phyloP scores from a whole-genome alignment of 2,113 vertebrate genomes.

The Burhinus oedicnemus region DNA sequence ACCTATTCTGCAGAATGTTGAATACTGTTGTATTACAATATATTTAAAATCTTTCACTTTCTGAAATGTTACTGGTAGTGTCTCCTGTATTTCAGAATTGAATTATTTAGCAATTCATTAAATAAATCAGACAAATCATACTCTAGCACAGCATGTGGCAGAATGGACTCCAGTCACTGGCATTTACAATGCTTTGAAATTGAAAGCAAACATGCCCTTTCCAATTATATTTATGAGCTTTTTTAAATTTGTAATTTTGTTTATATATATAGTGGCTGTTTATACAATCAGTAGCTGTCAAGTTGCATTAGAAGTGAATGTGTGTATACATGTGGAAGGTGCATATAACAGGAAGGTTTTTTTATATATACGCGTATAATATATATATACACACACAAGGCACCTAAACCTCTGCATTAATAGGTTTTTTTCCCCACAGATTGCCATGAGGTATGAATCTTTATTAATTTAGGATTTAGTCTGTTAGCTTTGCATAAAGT shows the following conservation, averaged over 20 bases:
- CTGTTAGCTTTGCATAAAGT: background rate
- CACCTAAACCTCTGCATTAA: background rate
- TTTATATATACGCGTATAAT: background rate
- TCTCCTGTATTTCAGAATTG: background rate
- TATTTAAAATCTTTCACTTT: background rate
- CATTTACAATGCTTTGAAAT: background rate
- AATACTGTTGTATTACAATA: background rate
- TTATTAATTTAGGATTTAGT: background rate
- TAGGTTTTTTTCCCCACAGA: background rate
- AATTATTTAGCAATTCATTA: conserved; percentile 28
- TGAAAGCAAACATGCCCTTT: background rate
- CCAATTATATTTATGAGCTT: background rate
- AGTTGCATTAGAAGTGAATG: background rate
- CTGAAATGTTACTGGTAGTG: background rate
- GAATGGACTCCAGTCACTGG: background rate
- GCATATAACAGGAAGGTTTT: background rate
- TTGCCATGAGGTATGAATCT: background rate
- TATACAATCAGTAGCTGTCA: background rate
- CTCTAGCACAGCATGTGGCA: background rate
- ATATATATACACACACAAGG: background rate
- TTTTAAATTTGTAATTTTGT: background rate
- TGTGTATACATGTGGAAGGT: background rate
- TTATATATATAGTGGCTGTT: background rate
- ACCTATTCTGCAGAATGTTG: background rate
- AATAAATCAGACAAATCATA: conserved; percentile 24